phyloP scores from a whole-genome alignment of 2,113 vertebrate genomes.

The Sardina pilchardus region DNA sequence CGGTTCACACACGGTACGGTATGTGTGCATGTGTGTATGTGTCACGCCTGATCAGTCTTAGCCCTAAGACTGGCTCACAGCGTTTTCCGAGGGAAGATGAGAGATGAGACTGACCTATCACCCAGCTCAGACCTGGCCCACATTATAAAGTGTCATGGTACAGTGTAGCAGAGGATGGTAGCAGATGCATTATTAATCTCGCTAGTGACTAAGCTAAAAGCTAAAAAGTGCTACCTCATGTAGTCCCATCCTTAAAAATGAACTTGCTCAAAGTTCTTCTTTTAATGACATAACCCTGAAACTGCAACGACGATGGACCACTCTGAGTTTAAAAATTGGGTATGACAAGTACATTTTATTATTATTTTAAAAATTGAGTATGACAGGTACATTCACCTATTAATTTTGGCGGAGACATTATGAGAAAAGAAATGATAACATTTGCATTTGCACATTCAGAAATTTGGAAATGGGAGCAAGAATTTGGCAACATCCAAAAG shows the following conservation, averaged over 20 bases:
- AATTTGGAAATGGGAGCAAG: background rate
- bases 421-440: background rate
- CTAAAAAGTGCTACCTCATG: background rate
- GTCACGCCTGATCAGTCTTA: background rate
- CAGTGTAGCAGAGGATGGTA: background rate
- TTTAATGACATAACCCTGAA: background rate
- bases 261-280: background rate
- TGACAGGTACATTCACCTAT: background rate
- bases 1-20: background rate
- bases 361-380: background rate
- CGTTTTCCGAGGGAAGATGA: background rate
- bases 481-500: background rate
- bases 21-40: background rate
- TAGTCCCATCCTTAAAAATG: background rate
- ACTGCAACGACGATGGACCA: background rate
- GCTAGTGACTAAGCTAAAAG: background rate
- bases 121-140: background rate
- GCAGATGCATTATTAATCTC: background rate
- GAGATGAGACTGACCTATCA: background rate
- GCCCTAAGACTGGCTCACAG: background rate
- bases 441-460: background rate
- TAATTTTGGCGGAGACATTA: background rate
- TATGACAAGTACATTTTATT: too few species aligned
- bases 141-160: background rate
- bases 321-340: too few species aligned